Evolutionary conservation across 2,888 invertebrate genomes (phyloP).

Genomic region (Pyralis farinalis): DNA sequence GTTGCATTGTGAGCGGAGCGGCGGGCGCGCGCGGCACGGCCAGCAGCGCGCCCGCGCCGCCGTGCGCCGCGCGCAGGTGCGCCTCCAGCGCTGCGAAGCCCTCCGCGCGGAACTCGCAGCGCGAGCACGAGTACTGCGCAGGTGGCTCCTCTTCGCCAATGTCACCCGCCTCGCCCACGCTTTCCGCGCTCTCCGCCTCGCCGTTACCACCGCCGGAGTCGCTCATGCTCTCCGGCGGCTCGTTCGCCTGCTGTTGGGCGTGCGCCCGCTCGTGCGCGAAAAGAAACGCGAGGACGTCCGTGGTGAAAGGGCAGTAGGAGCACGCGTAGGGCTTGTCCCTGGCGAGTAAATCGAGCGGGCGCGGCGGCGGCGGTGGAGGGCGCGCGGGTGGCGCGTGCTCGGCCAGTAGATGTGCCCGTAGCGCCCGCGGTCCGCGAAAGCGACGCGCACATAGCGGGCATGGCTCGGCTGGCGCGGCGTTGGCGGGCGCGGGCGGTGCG

Average conservation of each 20-base stretch:
- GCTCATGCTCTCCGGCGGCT: conserved; percentile 27
- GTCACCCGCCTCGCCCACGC: conserved; percentile 39
- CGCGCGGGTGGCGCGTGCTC: conserved; percentile 88
- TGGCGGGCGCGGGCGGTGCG: conserved; percentile 86
- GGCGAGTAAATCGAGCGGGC: conserved; percentile 80
- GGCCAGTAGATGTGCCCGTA: conserved; percentile 91
- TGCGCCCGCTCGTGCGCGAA: conserved; percentile 96
- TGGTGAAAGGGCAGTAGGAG: conserved; percentile 93
- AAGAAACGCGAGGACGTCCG: conserved; percentile 93
- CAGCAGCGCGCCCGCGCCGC: conserved; percentile 74
- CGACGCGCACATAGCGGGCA: conserved; percentile 93
- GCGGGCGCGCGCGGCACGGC: conserved; percentile 84
- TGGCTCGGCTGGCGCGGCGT: conserved; percentile 68
- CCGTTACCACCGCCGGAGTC: conserved; percentile 30
- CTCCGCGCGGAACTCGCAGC: conserved; percentile 71
- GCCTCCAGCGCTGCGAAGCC: conserved; percentile 71
- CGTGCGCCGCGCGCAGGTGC: conserved; percentile 72
- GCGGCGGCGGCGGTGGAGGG: conserved; percentile 61
- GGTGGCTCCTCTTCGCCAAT: conserved; percentile 43
- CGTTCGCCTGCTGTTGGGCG: conserved; percentile 62
- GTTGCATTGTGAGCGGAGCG: conserved; percentile 92
- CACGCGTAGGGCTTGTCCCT: conserved; percentile 91
- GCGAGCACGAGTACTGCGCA: conserved; percentile 69
- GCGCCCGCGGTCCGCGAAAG: conserved; percentile 93
- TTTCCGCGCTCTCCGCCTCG: conserved; percentile 30